Base-by-base conservation (phyloP, 2,113 vertebrate species). In the Picathartes gymnocephalus region DNA sequence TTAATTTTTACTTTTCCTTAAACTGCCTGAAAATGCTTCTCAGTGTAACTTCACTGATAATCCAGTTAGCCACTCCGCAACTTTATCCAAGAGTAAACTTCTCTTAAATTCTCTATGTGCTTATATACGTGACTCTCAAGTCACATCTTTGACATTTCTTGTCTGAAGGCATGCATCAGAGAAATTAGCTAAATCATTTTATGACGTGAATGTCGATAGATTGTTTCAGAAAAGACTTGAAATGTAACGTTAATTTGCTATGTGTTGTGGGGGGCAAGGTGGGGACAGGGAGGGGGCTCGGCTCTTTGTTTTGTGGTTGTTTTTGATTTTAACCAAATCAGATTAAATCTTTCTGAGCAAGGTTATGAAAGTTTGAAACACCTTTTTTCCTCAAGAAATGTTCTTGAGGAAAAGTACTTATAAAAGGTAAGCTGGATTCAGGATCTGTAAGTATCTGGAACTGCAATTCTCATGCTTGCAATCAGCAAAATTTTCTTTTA, bases 261-360 rank as follows among this genome's bases (percentile, higher is more conserved):
- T 35, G 30, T 47, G 23, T 37, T 79, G 9, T 54, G 5, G 7
- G 22, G 7, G 6, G 39, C 53, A 77, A 69, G 27, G 11, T 28
- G 22, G 18, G 8, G 22, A 44, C 2, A 2, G 11, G 4, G 23
- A 1, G 3, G 2, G 3, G 11, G 3, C 2, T 48, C 2, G 0
- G 9, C 2, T 39, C 27, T 71, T 58, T 51, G 23, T 22, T 92
- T 82, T 74, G 48, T 60, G 23, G 22, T 22, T 53, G 50, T 45
- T 85, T 92, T 74, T 66, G 37, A 39, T 84, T 65, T 85, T 70
- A 81, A 56, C 33, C 7, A 44, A 71, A 81, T 25, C 25, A 71
- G 18, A 58, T 40, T 33, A 62, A 61, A 60, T 47, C 15, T 48
- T 81, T 92, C 60, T 79, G 24, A 85, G 45, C 11, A 15, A 2